Evolutionary conservation across 2,113 vertebrate genomes (phyloP).

Genomic region (Albula goreensis): DNA sequence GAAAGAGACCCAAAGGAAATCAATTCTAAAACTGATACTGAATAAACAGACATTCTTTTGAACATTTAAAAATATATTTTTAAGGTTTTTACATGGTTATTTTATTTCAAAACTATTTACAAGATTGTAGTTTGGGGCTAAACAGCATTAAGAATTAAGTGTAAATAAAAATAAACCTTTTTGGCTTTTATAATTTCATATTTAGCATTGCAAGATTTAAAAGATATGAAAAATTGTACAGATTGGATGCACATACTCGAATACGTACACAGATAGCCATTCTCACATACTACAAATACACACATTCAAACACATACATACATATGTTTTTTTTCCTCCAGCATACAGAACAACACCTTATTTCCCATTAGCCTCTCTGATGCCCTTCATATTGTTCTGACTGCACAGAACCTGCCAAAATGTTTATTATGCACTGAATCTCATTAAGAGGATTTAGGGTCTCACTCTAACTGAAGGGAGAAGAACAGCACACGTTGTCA

Average conservation of each 20-base stretch:
- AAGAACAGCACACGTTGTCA: constrained; percentile 47
- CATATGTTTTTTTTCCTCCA: background rate
- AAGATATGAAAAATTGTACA: background rate
- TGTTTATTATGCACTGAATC: constrained; percentile 44
- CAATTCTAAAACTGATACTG: constrained; percentile 53
- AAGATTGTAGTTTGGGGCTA: background rate
- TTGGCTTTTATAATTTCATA: constrained; percentile 25
- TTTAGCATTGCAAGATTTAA: background rate
- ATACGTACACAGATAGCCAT: background rate
- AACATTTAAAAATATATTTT: background rate
- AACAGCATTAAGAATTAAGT: no score
- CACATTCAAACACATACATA: background rate
- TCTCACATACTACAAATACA: background rate
- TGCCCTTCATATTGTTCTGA: background rate
- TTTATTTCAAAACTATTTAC: background rate
- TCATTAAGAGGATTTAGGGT: constrained; percentile 38
- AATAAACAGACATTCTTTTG: constrained; percentile 48
- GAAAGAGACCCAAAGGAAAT: constrained; percentile 60
- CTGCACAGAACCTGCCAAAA: constrained; percentile 9
- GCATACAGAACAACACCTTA: background rate
- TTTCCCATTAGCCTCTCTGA: background rate
- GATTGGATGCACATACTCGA: background rate
- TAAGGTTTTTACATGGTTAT: background rate
- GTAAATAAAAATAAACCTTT: background rate
- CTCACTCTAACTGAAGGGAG: constrained; percentile 44